These are phyloP conservation scores for Anomalospiza imberbis DNA, from an alignment of 2,797 vertebrate genomes.

Conservation along the genomic window DNA sequence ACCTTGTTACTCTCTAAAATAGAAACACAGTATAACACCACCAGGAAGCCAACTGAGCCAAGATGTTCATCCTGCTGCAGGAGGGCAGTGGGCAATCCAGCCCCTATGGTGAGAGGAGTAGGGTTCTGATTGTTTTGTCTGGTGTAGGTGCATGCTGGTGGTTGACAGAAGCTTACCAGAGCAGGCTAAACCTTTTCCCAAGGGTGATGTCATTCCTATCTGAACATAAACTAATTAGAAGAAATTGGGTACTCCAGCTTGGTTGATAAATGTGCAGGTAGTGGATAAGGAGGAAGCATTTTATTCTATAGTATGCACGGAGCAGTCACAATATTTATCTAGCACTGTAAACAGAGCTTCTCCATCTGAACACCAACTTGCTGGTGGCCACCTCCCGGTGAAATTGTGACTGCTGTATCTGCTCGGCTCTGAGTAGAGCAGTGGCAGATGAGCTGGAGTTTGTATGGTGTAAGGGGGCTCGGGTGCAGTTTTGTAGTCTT, in stretches of 20 bases:
- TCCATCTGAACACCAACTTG: background rate
- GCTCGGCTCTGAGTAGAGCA: background rate
- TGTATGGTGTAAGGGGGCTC: background rate
- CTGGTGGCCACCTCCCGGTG: background rate
- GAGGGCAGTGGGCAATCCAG: background rate
- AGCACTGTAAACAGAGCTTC: background rate
- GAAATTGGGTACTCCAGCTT: background rate
- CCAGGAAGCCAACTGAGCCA: background rate
- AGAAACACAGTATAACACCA: background rate
- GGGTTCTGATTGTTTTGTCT: background rate
- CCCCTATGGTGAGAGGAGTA: background rate
- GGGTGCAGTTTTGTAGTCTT: background rate
- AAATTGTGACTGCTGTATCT: background rate
- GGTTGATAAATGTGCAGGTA: background rate
- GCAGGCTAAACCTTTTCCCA: background rate
- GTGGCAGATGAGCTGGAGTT: background rate
- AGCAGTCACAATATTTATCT: background rate
- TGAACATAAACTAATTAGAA: constrained; percentile 35
- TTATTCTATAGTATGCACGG: background rate
- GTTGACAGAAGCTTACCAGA: background rate
- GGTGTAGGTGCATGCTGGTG: background rate
- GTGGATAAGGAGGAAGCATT: background rate
- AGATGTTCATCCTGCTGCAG: background rate
- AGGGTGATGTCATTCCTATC: constrained; percentile 1
- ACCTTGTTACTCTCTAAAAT: background rate